Conservation (phyloP, 2,888 invertebrate genomes). For the Acronicta leporina region DNA sequence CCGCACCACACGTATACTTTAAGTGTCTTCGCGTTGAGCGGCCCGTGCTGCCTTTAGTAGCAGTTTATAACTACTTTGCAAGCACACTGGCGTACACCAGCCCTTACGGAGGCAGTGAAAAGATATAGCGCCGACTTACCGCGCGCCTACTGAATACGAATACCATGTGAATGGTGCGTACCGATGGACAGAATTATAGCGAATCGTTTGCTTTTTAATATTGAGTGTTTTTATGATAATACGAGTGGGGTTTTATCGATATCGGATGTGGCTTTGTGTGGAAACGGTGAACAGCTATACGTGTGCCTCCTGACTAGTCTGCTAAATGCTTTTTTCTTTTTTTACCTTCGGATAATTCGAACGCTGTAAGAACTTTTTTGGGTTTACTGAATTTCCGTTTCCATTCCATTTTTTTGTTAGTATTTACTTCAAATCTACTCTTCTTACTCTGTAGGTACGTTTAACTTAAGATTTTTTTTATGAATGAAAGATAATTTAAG, state of each 20-base stretch:
- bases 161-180: conserved; percentile 72
- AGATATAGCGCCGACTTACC: conserved; percentile 76
- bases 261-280: conserved; percentile 63
- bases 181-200: conserved; percentile 75
- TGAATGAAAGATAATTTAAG: no score
- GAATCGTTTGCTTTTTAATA: conserved; percentile 79
- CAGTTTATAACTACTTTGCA: conserved; percentile 81
- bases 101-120: conserved; percentile 82
- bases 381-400: conserved; percentile 4
- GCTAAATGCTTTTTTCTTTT: conserved; percentile 33
- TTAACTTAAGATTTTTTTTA: no score
- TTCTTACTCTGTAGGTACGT: no score
- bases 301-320: conserved; percentile 45
- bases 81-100: conserved; percentile 68
- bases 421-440: neutral
- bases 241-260: conserved; percentile 68
- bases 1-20: conserved; percentile 68
- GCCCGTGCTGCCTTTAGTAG: conserved; percentile 67
- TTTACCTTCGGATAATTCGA: conserved; percentile 39
- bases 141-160: conserved; percentile 81
- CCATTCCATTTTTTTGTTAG: neutral
- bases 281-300: conserved; percentile 62
- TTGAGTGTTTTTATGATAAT: conserved; percentile 78
- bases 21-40: conserved; percentile 65
- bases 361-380: conserved; percentile 18